Conservation (phyloP, 2,113 vertebrate genomes). For the Rhodinocichla rosea region DNA sequence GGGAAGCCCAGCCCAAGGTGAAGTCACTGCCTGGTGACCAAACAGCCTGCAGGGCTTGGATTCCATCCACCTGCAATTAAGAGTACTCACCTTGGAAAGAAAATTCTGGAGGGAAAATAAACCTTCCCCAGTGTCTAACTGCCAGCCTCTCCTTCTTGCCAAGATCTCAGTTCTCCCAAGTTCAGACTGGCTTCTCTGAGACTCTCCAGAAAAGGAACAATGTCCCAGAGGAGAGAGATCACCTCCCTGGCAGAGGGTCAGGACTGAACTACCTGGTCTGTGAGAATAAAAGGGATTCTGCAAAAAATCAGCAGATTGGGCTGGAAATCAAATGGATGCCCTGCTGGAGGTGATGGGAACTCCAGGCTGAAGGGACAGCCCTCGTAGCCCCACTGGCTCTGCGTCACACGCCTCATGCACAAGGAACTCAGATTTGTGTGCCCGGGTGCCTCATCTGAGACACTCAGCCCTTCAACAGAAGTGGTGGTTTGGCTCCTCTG, state of each 20-base stretch:
- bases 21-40: constrained; percentile 16
- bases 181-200: neutral
- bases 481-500: neutral
- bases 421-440: neutral
- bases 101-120: neutral
- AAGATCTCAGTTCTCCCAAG: neutral
- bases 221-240: neutral
- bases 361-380: neutral
- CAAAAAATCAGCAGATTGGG: neutral
- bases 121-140: neutral
- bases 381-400: fast-evolving
- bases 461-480: neutral
- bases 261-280: neutral
- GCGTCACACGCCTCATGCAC: neutral
- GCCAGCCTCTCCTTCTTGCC: neutral
- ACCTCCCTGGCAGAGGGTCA: neutral
- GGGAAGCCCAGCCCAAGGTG: neutral
- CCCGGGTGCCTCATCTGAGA: neutral
- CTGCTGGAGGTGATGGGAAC: neutral
- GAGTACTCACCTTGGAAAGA: neutral
- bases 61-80: constrained; percentile 28
- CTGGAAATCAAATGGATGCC: neutral
- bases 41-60: neutral
- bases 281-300: too few species aligned
- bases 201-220: neutral